Percentiles rank a stretch among this genome's conserved stretches.
phyloP scores from a whole-genome alignment of 2,797 vertebrate species.

The Phrynocephalus forsythii region DNA sequence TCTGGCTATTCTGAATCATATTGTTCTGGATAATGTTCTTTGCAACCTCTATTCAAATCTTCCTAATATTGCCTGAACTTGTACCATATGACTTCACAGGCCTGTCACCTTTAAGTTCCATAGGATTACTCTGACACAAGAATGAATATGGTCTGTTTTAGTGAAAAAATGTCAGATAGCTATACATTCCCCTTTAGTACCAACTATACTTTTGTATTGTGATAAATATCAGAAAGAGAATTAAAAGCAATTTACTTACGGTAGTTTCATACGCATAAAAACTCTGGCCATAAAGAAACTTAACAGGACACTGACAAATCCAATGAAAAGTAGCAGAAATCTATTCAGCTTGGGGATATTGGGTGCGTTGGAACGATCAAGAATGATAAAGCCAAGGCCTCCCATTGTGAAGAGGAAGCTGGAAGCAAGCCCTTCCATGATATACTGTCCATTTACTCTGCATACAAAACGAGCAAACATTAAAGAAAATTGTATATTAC shows the following conservation, averaged over 20 bases:
- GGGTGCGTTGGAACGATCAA: slow-evolving; percentile 97
- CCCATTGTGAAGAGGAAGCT: slow-evolving; percentile 99
- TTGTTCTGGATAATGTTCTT: neutral
- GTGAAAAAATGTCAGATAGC: neutral
- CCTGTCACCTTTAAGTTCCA: neutral
- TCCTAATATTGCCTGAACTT: neutral
- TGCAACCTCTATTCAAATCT: neutral
- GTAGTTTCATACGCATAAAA: slow-evolving; percentile 99
- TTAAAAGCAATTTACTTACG: slow-evolving; percentile 84
- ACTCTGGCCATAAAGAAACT: slow-evolving; percentile 99
- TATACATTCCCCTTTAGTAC: neutral
- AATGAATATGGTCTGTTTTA: neutral
- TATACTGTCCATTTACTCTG: slow-evolving; percentile 98
- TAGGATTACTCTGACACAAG: neutral
- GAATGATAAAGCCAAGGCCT: slow-evolving; percentile 97
- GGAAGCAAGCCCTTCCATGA: slow-evolving; percentile 98
- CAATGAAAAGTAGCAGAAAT: slow-evolving; percentile 97
- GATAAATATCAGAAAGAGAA: slow-evolving; percentile 14
- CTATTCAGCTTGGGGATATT: slow-evolving; percentile 99
- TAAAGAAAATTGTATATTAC: neutral
- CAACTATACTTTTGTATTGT: neutral
- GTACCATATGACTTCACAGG: neutral
- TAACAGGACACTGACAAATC: slow-evolving; percentile 95
- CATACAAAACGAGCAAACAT: slow-evolving; percentile 25
- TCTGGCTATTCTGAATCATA: neutral